Evolutionary conservation across 1,140 invertebrate species (phyloP).

Genomic region (Papilio dardanus): DNA sequence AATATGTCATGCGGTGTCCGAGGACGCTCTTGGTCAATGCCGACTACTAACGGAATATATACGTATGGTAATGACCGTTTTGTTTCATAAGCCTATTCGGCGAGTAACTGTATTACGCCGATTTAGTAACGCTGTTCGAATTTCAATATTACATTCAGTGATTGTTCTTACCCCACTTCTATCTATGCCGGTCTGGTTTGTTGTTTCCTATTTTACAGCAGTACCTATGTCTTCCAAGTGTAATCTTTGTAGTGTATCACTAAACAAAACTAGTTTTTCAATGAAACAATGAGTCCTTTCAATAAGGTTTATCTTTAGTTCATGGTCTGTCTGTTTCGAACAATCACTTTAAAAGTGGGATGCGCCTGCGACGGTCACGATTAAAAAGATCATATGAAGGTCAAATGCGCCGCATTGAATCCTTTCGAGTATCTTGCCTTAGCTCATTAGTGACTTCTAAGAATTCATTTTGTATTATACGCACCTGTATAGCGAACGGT

Average conservation of each 20-base stretch:
- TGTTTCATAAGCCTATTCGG: constrained; percentile 46
- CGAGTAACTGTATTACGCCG: constrained; percentile 42
- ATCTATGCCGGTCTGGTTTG: background rate
- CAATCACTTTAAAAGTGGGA: constrained; percentile 50
- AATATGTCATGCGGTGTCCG: constrained; percentile 41
- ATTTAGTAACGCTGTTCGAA: constrained; percentile 46
- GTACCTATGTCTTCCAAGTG: background rate
- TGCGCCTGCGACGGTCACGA: constrained; percentile 49
- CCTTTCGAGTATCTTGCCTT: constrained; percentile 24
- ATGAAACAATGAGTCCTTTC: constrained; percentile 45
- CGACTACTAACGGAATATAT: constrained; percentile 51
- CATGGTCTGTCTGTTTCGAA: constrained; percentile 48
- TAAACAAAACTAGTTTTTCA: constrained; percentile 31
- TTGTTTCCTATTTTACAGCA: background rate
- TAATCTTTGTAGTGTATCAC: no score
- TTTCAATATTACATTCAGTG: constrained; percentile 11
- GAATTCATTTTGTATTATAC: constrained; percentile 18
- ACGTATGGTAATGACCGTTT: constrained; percentile 61
- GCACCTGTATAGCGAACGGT: constrained; percentile 57
- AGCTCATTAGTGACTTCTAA: constrained; percentile 16
- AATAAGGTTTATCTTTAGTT: constrained; percentile 45
- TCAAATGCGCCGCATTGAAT: constrained; percentile 37
- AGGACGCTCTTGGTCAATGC: constrained; percentile 60
- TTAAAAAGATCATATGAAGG: constrained; percentile 42
- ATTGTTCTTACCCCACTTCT: background rate